A percentile compares a stretch with the other conserved stretches of the same genome.
These are phyloP conservation scores for Periphyllus acericola DNA, from an alignment of 2,888 invertebrate genomes.

Conservation along the genomic window DNA sequence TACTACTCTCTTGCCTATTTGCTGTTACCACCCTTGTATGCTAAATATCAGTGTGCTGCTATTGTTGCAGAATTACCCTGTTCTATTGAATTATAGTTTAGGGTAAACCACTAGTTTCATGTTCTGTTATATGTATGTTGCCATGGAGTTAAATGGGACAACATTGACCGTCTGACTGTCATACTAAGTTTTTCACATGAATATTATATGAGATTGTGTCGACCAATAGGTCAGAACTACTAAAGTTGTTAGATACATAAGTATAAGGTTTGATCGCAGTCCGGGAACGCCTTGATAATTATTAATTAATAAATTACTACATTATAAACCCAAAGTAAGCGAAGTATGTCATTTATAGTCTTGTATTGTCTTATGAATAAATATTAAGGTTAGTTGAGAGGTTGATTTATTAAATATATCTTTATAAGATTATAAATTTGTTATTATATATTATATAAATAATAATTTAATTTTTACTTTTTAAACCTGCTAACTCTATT, in stretches of 20 bases:
- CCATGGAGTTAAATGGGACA: constrained; percentile 32
- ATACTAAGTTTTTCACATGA: constrained; percentile 28
- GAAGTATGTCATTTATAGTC: constrained; percentile 38
- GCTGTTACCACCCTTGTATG: neutral
- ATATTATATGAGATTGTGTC: constrained; percentile 36
- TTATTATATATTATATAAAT: no score
- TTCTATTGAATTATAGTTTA: neutral
- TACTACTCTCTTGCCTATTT: neutral
- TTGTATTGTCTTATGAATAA: constrained; percentile 27
- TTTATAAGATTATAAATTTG: no score
- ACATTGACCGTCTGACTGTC: neutral
- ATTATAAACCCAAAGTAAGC: constrained; percentile 41
- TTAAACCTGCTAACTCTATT: no score
- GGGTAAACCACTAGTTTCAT: neutral
- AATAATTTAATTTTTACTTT: no score
- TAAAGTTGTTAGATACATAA: constrained; percentile 36
- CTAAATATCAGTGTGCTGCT: neutral
- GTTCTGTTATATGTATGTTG: constrained; percentile 13
- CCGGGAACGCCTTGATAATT: constrained; percentile 36
- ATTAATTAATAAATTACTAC: constrained; percentile 50
- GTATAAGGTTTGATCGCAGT: constrained; percentile 41
- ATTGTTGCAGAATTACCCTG: neutral
- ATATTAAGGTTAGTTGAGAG: neutral
- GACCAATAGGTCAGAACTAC: neutral
- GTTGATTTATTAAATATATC: neutral